Evolutionary conservation across 2,888 invertebrate genomes (phyloP), one percentile per base, ranked within the genome.

Genomic region (Alsophila aescularia): DNA sequence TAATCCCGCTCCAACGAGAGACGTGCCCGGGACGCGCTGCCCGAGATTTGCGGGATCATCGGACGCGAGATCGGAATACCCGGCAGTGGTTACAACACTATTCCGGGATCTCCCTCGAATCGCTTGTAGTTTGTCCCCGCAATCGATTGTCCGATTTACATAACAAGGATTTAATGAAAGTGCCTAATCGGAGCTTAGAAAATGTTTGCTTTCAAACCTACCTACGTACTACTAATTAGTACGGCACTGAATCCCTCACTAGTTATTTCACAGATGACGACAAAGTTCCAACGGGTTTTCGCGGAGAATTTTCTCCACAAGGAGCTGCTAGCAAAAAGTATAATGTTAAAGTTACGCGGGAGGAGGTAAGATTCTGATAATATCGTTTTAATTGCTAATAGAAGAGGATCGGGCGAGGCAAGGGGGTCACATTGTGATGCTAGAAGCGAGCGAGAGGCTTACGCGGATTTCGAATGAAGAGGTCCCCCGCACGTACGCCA

Each of bases 11-110:
- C 49, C 83, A 79, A 68, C 68, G 66, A 69, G 77, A 79, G 81
- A 85, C 90, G 89, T 90, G 90, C 83, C 73, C 66, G 69, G 72
- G 79, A 75, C 73, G 74, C 69, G 66, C 61, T 70, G 66, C 63
- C 69, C 65, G 74, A 84, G 90, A 87, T 91, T 90, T 89, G 75
- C 70, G 73, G 81, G 85, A 86, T 83, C 83, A 82, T 81, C 77
- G 77, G 24, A 77, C 76, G 73, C 72, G 78, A 81, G 79, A 83
- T 74, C 73, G 69, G 75, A 81, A 80, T 79, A 79, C 70, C 75
- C 73, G 73, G 79, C 77, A 74, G 75, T 69, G 73, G 77, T 78
- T 73, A 75, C 74, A 79, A 72, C 69, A 75, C 71, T 76, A 67
- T 58, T 66, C 62, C 44, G 42, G 53, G 65, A 62, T 56, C 58